Evolutionary conservation across 2,888 invertebrate species (phyloP).

Genomic region (Reticulitermes lucifugus): DNA sequence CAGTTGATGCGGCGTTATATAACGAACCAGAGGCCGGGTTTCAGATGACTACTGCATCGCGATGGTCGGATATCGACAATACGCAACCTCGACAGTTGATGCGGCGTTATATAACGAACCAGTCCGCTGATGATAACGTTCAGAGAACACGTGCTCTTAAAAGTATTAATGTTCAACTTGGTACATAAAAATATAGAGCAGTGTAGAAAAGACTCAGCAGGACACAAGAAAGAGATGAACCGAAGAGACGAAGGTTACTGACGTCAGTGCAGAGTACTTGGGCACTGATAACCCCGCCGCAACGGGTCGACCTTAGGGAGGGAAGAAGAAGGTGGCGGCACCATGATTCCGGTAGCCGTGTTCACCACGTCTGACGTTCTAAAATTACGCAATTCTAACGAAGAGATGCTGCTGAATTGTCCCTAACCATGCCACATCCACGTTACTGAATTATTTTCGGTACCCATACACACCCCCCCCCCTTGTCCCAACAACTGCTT

Average conservation of each 20-base stretch:
- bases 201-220: neutral
- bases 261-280: slow-evolving; percentile 23
- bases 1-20: neutral
- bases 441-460: too few species aligned
- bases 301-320: slow-evolving; percentile 10
- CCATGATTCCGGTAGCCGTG: neutral
- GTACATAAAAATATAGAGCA: slow-evolving; percentile 16
- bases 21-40: too few species aligned
- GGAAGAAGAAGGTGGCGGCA: neutral
- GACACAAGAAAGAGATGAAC: slow-evolving; percentile 1
- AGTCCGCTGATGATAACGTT: neutral
- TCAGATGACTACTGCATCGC: too few species aligned
- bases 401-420: too few species aligned
- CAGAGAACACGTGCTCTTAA: neutral
- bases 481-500: too few species aligned
- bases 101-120: too few species aligned
- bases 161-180: neutral
- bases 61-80: too few species aligned
- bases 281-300: slow-evolving; percentile 14
- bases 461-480: too few species aligned
- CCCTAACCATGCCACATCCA: too few species aligned
- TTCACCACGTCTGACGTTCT: neutral
- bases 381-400: too few species aligned
- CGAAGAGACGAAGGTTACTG: slow-evolving; percentile 24
- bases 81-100: too few species aligned